phyloP scores from a whole-genome alignment of 2,888 invertebrate species.

The Zeuzera pyrina region DNA sequence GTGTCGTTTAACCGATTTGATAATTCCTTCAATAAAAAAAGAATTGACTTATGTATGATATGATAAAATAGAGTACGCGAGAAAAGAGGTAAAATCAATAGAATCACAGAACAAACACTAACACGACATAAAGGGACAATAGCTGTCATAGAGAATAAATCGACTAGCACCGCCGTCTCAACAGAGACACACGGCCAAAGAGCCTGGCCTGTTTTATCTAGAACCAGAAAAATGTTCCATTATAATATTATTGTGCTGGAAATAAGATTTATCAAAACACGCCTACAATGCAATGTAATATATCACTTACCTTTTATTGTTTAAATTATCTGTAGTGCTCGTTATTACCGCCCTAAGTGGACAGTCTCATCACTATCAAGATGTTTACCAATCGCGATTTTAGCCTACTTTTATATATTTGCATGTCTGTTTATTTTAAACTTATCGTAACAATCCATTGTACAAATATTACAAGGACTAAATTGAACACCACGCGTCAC shows the following conservation, averaged over 20 bases:
- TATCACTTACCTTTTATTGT: too few species aligned
- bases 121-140: slow-evolving; percentile 36
- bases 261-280: slow-evolving; percentile 37
- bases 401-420: too few species aligned
- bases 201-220: slow-evolving; percentile 30
- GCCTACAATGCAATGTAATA: too few species aligned
- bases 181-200: slow-evolving; percentile 41
- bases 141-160: slow-evolving; percentile 53
- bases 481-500: slow-evolving; percentile 38
- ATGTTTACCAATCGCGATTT: too few species aligned
- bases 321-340: too few species aligned
- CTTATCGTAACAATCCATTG: neutral
- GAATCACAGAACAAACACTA: slow-evolving; percentile 32
- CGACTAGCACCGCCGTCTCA: slow-evolving; percentile 39
- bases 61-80: neutral
- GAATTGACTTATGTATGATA: neutral
- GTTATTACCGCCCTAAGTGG: too few species aligned
- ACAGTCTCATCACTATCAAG: too few species aligned
- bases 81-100: slow-evolving; percentile 18
- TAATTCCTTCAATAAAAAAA: neutral
- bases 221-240: slow-evolving; percentile 37
- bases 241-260: slow-evolving; percentile 28
- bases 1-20: neutral
- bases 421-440: neutral
- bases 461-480: slow-evolving; percentile 35